These are phyloP conservation scores for Epicampocera succincta DNA, from an alignment of 2,888 invertebrate species.

Conservation along the genomic window DNA sequence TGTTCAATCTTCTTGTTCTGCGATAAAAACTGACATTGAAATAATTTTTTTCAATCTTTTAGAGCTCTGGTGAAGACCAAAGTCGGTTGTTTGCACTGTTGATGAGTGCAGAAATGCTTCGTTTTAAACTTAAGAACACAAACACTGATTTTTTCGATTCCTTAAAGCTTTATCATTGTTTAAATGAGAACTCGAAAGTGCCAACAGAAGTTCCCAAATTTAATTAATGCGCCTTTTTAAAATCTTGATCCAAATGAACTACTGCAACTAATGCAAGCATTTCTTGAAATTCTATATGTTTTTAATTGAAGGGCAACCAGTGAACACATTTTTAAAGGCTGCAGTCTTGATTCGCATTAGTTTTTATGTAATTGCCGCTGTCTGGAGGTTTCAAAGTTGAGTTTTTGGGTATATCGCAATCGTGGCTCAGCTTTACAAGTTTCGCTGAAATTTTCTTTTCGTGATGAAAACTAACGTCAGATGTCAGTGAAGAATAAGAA, in stretches of 20 bases:
- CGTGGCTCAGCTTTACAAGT: too few relatives aligned
- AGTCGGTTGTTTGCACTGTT: conserved; percentile 15
- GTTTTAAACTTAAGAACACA: conserved; percentile 30
- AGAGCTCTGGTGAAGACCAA: conserved; percentile 3
- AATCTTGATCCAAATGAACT: conserved; percentile 14
- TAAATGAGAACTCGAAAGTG: conserved; percentile 45
- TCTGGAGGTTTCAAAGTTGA: too few relatives aligned
- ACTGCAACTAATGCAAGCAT: not conserved
- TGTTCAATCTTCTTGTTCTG: too few relatives aligned
- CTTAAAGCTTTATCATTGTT: conserved; percentile 26
- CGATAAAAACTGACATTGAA: not conserved
- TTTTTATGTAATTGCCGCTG: too few relatives aligned
- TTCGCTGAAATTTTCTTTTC: too few relatives aligned
- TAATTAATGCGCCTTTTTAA: conserved; percentile 30
- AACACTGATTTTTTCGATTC: conserved; percentile 17
- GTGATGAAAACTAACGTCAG: too few relatives aligned
- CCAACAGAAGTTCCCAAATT: conserved; percentile 47
- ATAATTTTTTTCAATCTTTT: not conserved
- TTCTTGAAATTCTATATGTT: too few relatives aligned
- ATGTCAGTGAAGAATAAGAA: too few relatives aligned
- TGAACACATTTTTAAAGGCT: too few relatives aligned
- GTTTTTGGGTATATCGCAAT: too few relatives aligned
- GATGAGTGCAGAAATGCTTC: conserved; percentile 43
- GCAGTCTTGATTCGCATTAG: too few relatives aligned
- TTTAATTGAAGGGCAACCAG: too few relatives aligned